Evolutionary conservation across 1,140 invertebrate genomes (phyloP).

Genomic region (Drosophila guanche): DNA sequence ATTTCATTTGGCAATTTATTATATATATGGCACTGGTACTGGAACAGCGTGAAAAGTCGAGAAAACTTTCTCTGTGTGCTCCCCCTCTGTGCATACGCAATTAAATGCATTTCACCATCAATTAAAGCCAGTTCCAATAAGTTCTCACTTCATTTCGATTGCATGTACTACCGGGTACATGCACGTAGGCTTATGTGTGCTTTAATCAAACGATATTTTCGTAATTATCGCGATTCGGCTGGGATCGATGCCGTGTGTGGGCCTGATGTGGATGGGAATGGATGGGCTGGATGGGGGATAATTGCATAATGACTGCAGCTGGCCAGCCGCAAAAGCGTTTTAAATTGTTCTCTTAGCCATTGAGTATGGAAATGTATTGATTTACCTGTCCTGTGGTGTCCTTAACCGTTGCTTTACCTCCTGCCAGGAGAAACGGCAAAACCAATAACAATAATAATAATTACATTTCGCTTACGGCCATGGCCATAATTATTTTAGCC

Average conservation of each 20-base stretch:
- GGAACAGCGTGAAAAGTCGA: constrained; percentile 14
- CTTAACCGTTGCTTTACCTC: neutral
- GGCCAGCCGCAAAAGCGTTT: constrained; percentile 30
- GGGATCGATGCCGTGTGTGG: constrained; percentile 4
- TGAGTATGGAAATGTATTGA: constrained; percentile 51
- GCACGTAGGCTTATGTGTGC: constrained; percentile 12
- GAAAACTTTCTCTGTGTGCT: constrained; percentile 29
- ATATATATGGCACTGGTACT: too few relatives aligned
- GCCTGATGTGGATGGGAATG: too few relatives aligned
- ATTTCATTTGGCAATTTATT: constrained; percentile 51
- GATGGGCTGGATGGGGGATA: too few relatives aligned
- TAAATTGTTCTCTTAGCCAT: constrained; percentile 41
- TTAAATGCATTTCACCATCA: constrained; percentile 34
- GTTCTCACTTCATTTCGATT: constrained; percentile 31
- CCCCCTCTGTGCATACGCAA: constrained; percentile 28
- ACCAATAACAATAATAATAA: constrained; percentile 55
- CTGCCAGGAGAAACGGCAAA: constrained; percentile 11
- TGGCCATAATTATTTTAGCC: constrained; percentile 46
- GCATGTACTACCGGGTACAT: constrained; percentile 19
- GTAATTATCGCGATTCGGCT: constrained; percentile 7
- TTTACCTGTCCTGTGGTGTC: constrained; percentile 21
- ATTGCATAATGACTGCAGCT: constrained; percentile 2
- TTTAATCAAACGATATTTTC: constrained; percentile 48
- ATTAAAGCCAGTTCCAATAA: constrained; percentile 34
- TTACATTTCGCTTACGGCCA: constrained; percentile 48